Percentiles rank a stretch among this genome's conserved stretches.
phyloP scores from a whole-genome alignment of 1,140 invertebrate genomes.

The Sycophila sp. region DNA sequence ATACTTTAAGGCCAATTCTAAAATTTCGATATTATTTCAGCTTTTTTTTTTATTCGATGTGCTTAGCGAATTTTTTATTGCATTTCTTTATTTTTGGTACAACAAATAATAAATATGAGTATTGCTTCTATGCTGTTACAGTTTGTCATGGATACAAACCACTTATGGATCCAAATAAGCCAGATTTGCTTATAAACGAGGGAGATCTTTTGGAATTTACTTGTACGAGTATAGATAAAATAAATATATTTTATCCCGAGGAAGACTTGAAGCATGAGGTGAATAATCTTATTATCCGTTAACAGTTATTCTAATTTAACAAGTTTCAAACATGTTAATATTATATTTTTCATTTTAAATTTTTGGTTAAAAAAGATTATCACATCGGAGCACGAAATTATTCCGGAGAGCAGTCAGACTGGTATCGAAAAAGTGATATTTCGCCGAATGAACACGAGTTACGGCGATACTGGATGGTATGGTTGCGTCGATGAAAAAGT shows the following conservation, averaged over 20 bases:
- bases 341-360: background rate
- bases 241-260: slow-evolving; percentile 45
- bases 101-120: too few relatives aligned
- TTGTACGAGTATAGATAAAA: slow-evolving; percentile 37
- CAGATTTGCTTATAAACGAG: slow-evolving; percentile 48
- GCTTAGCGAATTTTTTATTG: background rate
- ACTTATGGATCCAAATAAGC: slow-evolving; percentile 15
- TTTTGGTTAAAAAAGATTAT: slow-evolving; percentile 30
- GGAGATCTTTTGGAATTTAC: slow-evolving; percentile 44
- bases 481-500: slow-evolving; percentile 68
- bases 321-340: background rate
- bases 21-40: background rate
- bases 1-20: too few relatives aligned
- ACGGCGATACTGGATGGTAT: slow-evolving; percentile 70
- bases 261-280: background rate
- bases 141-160: slow-evolving; percentile 37
- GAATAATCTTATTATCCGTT: background rate
- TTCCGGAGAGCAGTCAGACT: background rate
- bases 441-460: slow-evolving; percentile 39
- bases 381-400: slow-evolving; percentile 33
- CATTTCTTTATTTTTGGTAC: background rate
- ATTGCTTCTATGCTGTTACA: slow-evolving; percentile 26
- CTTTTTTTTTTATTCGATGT: background rate
- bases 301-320: background rate
- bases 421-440: slow-evolving; percentile 35